Percentiles rank a stretch among this genome's conserved stretches.
Conservation (phyloP, 2,888 invertebrate species). For the Elysia crispata region DNA sequence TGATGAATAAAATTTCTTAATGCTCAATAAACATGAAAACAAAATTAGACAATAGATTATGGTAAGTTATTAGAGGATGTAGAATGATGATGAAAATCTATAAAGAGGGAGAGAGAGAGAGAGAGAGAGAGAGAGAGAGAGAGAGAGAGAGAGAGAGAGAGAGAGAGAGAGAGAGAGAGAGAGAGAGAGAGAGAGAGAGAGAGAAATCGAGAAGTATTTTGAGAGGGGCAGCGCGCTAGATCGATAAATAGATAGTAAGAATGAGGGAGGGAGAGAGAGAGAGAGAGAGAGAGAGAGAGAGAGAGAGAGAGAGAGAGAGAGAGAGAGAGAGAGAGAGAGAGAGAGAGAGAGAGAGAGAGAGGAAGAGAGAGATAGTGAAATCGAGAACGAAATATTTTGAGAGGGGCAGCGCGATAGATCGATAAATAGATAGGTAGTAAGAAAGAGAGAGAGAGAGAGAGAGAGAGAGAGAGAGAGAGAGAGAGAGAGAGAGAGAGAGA, state of each 20-base stretch:
- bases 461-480: no score
- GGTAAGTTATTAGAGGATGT: no score
- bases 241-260: neutral
- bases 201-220: no score
- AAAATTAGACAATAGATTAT: no score
- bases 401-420: neutral
- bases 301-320: neutral
- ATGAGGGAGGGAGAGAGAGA: neutral
- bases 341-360: neutral
- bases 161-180: constrained; percentile 5
- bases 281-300: neutral
- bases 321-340: neutral
- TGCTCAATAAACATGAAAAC: neutral
- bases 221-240: constrained; percentile 2
- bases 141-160: constrained; percentile 24
- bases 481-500: no score
- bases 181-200: neutral
- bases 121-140: constrained; percentile 19
- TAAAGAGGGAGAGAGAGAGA: neutral
- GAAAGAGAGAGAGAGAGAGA: no score
- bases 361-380: neutral
- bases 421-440: neutral
- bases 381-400: neutral
- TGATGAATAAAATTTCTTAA: no score
- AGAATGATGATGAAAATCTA: no score